These are phyloP conservation scores for Poecilobothrus nobilitatus DNA, from an alignment of 2,888 invertebrate species.

Conservation along the genomic window DNA sequence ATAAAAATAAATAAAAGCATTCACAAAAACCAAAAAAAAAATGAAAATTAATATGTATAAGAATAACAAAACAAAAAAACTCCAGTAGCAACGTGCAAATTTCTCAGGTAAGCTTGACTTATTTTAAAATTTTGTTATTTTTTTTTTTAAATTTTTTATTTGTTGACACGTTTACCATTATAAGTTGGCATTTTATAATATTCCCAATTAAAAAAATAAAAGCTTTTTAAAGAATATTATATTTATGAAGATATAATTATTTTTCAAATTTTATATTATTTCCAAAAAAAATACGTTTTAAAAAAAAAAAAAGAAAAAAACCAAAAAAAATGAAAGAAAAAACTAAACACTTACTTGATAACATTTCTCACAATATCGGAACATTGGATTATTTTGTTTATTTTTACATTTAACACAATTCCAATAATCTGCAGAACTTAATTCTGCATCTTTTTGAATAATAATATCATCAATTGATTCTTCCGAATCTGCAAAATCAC, in stretches of 20 bases:
- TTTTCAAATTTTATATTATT: neutral
- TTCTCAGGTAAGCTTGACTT: neutral
- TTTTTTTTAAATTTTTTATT: neutral
- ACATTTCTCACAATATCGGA: slow-evolving; percentile 61
- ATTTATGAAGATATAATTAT: neutral
- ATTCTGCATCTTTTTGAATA: slow-evolving; percentile 43
- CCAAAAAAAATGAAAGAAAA: neutral
- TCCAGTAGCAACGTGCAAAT: slow-evolving; percentile 4
- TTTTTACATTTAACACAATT: slow-evolving; percentile 57
- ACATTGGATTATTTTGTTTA: slow-evolving; percentile 55
- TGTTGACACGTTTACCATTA: neutral
- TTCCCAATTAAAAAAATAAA: neutral
- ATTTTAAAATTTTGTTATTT: neutral
- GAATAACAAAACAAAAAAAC: neutral
- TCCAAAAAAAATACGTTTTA: no score
- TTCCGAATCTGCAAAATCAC: slow-evolving; percentile 30
- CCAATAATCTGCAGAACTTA: slow-evolving; percentile 53
- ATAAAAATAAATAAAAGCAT: no score
- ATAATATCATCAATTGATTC: slow-evolving; percentile 30
- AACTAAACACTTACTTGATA: slow-evolving; percentile 49
- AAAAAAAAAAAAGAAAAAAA: neutral
- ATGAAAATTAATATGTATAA: neutral
- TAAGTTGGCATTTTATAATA: neutral
- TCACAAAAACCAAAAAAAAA: neutral
- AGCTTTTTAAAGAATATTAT: no score